phyloP scores from a whole-genome alignment of 2,888 invertebrate species.

The Melitaea athalia region DNA sequence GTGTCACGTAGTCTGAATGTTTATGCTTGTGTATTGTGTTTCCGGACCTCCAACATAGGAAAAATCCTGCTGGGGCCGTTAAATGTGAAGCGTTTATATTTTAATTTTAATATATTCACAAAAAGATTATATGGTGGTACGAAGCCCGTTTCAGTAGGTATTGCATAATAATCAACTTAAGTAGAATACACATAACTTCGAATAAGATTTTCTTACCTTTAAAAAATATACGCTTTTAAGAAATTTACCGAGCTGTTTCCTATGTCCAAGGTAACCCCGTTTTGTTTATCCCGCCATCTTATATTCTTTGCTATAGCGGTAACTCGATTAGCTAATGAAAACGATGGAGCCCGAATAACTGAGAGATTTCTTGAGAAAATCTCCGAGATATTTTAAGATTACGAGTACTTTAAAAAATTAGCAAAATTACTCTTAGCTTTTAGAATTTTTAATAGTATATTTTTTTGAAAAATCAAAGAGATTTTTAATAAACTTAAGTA shows the following conservation, averaged over 20 bases:
- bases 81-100: no score
- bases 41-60: no score
- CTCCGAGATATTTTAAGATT: constrained; percentile 32
- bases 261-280: constrained; percentile 4
- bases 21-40: no score
- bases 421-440: constrained; percentile 11
- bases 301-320: constrained; percentile 56
- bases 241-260: not conserved
- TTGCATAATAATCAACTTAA: no score
- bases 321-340: constrained; percentile 80
- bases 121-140: no score
- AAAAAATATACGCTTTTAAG: not conserved
- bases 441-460: constrained; percentile 20
- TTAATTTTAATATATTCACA: no score
- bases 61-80: no score
- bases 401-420: constrained; percentile 27
- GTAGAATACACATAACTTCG: no score
- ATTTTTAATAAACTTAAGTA: not conserved
- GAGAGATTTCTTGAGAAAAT: constrained; percentile 40
- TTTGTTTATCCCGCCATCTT: constrained; percentile 40
- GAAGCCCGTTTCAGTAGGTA: no score
- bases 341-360: constrained; percentile 60
- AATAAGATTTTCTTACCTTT: no score
- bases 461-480: constrained; percentile 4
- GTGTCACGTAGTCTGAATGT: no score